A percentile compares a stretch with the other conserved stretches of the same genome.
phyloP scores from a whole-genome alignment of 2,888 invertebrate genomes.

The Hymenopus coronatus region DNA sequence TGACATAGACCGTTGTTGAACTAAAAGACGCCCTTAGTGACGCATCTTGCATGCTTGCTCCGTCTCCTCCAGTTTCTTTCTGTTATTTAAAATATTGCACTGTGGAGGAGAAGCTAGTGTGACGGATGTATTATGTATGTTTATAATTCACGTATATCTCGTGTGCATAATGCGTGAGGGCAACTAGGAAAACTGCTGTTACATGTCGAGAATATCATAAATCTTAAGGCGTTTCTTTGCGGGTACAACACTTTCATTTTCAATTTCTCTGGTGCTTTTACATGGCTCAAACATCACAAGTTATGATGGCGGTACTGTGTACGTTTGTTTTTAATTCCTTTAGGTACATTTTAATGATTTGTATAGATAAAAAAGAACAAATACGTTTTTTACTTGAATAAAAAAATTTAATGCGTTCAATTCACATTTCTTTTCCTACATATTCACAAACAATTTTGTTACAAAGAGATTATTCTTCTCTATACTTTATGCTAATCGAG shows the following conservation, averaged over 20 bases:
- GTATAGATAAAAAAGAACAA: too few species aligned
- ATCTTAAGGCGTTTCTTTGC: neutral
- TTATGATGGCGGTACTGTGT: too few species aligned
- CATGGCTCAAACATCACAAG: neutral
- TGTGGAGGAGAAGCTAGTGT: neutral
- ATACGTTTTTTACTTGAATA: too few species aligned
- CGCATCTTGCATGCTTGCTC: neutral
- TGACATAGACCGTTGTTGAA: neutral
- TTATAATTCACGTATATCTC: conserved; percentile 7
- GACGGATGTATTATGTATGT: conserved; percentile 19
- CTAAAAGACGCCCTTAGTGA: neutral
- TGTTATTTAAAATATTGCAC: neutral
- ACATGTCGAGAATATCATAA: conserved; percentile 1
- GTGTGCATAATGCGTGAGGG: neutral
- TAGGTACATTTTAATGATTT: too few species aligned
- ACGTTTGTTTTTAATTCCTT: too few species aligned
- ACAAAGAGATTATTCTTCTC: too few species aligned
- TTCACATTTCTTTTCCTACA: too few species aligned
- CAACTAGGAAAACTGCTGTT: conserved; percentile 1
- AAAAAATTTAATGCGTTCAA: too few species aligned
- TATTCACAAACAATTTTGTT: too few species aligned
- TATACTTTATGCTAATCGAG: too few species aligned
- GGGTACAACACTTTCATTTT: neutral
- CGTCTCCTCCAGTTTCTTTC: neutral
- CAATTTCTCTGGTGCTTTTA: neutral